Base-by-base conservation (phyloP, 2,113 vertebrate genomes). In the Marmota monax region DNA sequence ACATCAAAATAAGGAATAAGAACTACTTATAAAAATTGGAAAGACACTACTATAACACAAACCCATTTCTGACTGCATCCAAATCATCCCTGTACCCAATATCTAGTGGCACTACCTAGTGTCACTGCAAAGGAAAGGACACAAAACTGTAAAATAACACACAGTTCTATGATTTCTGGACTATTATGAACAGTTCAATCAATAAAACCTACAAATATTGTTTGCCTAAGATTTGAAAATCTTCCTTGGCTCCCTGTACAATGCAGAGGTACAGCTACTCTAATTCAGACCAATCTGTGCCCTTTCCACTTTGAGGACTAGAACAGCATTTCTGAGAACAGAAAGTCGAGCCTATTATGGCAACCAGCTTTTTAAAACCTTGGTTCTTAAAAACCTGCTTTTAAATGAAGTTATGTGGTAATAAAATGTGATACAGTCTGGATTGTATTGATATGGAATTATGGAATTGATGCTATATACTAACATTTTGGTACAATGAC, bases 331-430 rank as follows among this genome's bases (percentile, higher is more conserved):
- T 22, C 78, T 63, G 53, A 91, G 83, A 94, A 88, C 78, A 73
- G 58, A 90, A 95, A 92, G 90, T 45, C 18, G 51, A 61, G 42
- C 42, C 79, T 92, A 72, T 70, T 63, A 73, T 2, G 4, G 22
- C 39, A 78, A 80, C 17, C 7, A 79, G 27, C 51, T 74, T 93
- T 87, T 63, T 74, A 93, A 95, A 93, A 63, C 27, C 92, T 63
- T 85, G 63, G 63, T 94, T 48, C 74, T 74, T 90, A 88, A 90
- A 94, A 67, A 73, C 53, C 32, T 61, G 51, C n/a, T 93, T 92
- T 90, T 63, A 94, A 97, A 90, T 93, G 78, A 90, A 87, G 20
- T 65, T 84, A 7, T 51, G 0, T 69, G 45, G 45, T 58, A 88
- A 84, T 65, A 87, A 96, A 90, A 91, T 63, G 20, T 58, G 48